Evolutionary conservation across 2,113 vertebrate genomes (phyloP).

Genomic region (Sceloporus undulatus): DNA sequence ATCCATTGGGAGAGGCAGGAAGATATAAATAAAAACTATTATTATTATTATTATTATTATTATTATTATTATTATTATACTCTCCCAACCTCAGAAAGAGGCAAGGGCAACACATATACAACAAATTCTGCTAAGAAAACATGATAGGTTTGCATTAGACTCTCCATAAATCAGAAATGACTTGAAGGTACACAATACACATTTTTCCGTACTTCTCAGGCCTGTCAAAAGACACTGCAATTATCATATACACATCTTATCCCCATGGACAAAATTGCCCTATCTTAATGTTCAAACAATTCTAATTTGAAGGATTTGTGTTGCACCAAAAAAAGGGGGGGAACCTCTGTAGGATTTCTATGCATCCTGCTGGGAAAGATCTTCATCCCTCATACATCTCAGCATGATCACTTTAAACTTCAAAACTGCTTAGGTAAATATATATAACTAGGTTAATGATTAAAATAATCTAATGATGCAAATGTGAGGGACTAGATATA

Average conservation of each 20-base stretch:
- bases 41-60: no score
- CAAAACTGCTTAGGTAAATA: conserved; percentile 58
- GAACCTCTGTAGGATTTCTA: neutral
- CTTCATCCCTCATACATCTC: conserved; percentile 34
- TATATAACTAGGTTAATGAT: conserved; percentile 65
- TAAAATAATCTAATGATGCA: conserved; percentile 66
- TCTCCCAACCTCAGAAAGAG: no score
- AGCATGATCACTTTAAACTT: conserved; percentile 57
- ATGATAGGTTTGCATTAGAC: no score
- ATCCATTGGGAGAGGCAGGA: no score
- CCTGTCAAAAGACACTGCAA: neutral
- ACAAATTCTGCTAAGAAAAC: no score
- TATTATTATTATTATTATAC: no score
- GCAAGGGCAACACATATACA: no score
- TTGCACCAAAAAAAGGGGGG: conserved; percentile 9
- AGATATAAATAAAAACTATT: no score
- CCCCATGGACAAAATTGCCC: neutral
- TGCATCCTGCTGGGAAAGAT: conserved; percentile 42
- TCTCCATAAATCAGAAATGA: no score
- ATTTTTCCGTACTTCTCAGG: neutral
- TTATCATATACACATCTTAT: neutral
- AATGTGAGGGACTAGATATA: conserved; percentile 61
- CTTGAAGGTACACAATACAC: no score
- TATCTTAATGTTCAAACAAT: conserved; percentile 30
- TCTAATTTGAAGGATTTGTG: conserved; percentile 5